Base-by-base conservation (phyloP, 2,888 invertebrate genomes). In the Phlogophora meticulosa region DNA sequence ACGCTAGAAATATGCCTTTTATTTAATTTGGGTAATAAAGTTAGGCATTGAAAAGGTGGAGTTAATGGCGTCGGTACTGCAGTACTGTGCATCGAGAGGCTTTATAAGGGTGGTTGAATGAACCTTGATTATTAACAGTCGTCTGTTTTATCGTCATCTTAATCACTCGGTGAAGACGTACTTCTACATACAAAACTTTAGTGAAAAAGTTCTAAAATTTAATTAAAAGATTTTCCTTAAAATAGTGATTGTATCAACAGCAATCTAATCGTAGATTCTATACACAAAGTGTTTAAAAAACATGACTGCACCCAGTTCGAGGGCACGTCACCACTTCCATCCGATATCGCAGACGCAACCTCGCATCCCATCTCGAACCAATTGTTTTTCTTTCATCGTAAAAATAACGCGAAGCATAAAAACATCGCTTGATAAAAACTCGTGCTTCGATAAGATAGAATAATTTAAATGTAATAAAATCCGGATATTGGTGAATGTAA, bases 401-500 rank as follows among this genome's bases (percentile, higher is more conserved):
- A 76, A 74, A 81, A 76, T 78, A 74, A 74, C 64, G 45, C 34
- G 46, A 46, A 65, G 66, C 57, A 77, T 74, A 76, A 80, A 80
- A 76, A 73, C 65, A 76, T 46, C 28, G 51, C 48, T 57, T 57
- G 66, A 79, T 80, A 79, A 81, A 80, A 74, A 69, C 61, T 73
- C 67, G 55, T 63, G 43, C 65, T 60, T 69, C 60, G 71, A 76
- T 78, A 82, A 67, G 64, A 79, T 71, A 78, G 78, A 81, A 81
- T 80, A 82, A 82, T 82, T 81, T 82, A 82, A 82, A 80, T 72
- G 80, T 75, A 77, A 81, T 82, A 82, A 78, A 75, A 71, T 62
- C 60, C 68, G 78, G 78, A 81, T 80, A 81, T 81, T 77, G 78
- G 71, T 69, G 56, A 58, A 71, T 70, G 80, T 82, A 52, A 65